Base-by-base conservation (phyloP, 1,140 invertebrate species). In the Drosophila watanabei region DNA sequence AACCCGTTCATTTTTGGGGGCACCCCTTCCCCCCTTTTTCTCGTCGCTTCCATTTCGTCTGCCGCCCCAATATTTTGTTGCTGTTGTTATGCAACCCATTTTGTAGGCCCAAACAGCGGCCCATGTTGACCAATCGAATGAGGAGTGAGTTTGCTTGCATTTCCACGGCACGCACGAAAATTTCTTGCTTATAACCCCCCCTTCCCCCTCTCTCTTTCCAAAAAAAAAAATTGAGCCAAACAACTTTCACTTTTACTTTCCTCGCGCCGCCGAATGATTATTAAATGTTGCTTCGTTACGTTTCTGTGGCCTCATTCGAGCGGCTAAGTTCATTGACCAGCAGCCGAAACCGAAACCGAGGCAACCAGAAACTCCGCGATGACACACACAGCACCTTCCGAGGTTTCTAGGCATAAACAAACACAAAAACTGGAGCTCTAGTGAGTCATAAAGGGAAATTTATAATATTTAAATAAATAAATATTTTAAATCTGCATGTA, bases 221-320 rank as follows among this genome's bases (percentile, higher is more conserved):
- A 68, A 64, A 52, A 18, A 48, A 49, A 49, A 49, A 61, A 61
- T 28, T 60, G 41, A 75, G 63, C 41, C 43, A 63, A 73, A 69
- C 64, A 81, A 89, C 86, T 90, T 90, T 90, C 86, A 90, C 86
- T 90, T 90, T 90, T 90, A 91, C 86, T 90, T 90, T 90, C 82
- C 75, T 80, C 64, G 43, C 59, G 52, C 33, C 32, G 33, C 13
- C 18, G 72, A 72, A 72, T 60, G 72, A 82, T 80, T 87, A 87
- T 87, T 82, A 87, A 87, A 72, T 82, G 35, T 56, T 78, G 49
- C 49, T 45, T 73, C 66, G 59, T 66, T 62, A 60, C 48, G 63
- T 69, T 62, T 57, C 43, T 80, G 73, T 65, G 80, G 78, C 86
- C 87, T 68, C 79, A 90, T 90, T 90, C 79, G 68, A 43, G 56